Percentiles rank a stretch among this genome's conserved stretches.
These are phyloP conservation scores for Lagocephalus sceleratus DNA, from an alignment of 2,797 vertebrate genomes.

Conservation along the genomic window DNA sequence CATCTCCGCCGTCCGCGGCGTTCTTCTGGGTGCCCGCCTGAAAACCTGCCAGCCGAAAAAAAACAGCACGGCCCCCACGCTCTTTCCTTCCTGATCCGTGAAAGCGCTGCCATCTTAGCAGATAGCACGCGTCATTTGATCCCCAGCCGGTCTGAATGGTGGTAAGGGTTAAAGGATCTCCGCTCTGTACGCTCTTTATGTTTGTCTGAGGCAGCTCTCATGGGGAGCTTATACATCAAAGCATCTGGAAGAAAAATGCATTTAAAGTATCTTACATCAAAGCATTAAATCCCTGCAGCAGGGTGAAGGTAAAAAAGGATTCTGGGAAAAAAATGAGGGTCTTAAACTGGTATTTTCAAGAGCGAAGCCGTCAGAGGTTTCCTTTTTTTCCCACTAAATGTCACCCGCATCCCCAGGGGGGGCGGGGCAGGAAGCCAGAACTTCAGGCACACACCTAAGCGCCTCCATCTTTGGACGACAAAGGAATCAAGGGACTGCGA, in stretches of 20 bases:
- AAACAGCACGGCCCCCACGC: conserved; percentile 1
- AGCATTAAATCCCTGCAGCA: conserved; percentile 12
- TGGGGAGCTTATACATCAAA: conserved; percentile 28
- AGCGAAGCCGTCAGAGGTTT: conserved; percentile 38
- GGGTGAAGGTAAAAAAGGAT: conserved; percentile 3
- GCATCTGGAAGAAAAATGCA: conserved; percentile 3
- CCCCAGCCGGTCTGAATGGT: conserved; percentile 12
- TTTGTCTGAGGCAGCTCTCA: conserved; percentile 4
- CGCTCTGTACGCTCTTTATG: conserved; percentile 21
- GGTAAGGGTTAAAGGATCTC: conserved; percentile 21
- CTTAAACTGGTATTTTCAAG: conserved; percentile 27
- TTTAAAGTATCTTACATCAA: conserved; percentile 9
- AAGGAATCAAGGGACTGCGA: conserved; percentile 23
- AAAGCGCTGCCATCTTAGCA: conserved; percentile 7
- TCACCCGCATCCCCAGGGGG: conserved; percentile 50
- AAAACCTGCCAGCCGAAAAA: conserved; percentile 1
- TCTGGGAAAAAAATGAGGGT: not conserved
- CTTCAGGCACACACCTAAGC: too few relatives aligned
- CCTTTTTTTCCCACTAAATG: conserved; percentile 54
- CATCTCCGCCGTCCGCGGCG: not conserved
- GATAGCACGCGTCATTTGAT: conserved; percentile 20
- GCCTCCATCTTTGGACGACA: conserved; percentile 38
- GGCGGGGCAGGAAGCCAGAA: conserved; percentile 30
- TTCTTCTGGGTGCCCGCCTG: conserved; percentile 5
- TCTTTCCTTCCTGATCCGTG: conserved; percentile 13